Conservation (phyloP, 2,113 vertebrate species). For the Corythaixoides concolor region DNA sequence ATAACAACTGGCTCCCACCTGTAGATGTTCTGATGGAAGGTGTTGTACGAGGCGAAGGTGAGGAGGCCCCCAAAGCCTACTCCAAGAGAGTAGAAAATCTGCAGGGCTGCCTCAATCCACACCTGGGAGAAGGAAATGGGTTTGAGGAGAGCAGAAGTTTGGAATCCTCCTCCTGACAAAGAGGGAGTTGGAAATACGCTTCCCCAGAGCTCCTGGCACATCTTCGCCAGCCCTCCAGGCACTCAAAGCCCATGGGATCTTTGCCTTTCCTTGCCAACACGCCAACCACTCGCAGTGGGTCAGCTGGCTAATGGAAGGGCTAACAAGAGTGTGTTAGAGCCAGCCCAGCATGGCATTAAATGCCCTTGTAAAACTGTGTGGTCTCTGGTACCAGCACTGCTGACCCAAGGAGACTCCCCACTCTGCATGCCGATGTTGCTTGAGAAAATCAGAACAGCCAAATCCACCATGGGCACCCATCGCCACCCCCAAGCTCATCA, state of each 20-base stretch:
- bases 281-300: too few species aligned
- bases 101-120: conserved; percentile 82
- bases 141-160: background rate
- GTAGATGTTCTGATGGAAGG: conserved; percentile 84
- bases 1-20: conserved; percentile 60
- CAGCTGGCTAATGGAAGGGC: background rate
- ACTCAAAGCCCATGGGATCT: background rate
- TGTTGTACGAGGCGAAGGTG: conserved; percentile 83
- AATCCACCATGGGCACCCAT: background rate
- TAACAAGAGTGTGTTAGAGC: background rate
- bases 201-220: background rate
- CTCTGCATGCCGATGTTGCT: background rate
- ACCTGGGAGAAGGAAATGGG: conserved; percentile 64
- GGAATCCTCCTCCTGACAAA: background rate
- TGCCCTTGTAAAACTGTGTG: background rate
- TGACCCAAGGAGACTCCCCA: background rate
- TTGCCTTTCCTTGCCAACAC: background rate
- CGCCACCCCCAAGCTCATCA: background rate
- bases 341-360: background rate
- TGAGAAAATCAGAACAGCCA: background rate
- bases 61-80: conserved; percentile 84
- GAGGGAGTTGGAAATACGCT: background rate
- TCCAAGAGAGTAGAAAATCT: conserved; percentile 84
- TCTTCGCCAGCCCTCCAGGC: background rate
- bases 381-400: background rate